These are phyloP conservation scores for Heliocidaris tuberculata DNA, from an alignment of 35 echinoderm and acorn worm species.

Conservation along the genomic window DNA sequence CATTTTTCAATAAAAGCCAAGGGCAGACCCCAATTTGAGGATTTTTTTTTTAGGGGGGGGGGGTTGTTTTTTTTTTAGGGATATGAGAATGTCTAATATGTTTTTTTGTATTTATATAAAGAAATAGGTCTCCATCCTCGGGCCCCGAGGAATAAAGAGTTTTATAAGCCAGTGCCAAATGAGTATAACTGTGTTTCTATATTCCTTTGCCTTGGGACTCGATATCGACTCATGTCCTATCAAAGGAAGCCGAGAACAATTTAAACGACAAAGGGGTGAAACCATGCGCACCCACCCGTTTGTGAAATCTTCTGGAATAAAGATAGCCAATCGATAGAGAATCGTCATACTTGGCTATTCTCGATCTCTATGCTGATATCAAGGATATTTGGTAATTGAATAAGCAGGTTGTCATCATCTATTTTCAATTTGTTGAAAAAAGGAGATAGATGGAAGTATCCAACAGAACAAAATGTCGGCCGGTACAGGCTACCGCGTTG, in stretches of 20 bases:
- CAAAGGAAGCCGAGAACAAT: conserved; percentile 30
- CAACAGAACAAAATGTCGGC: not conserved
- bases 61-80: too few species aligned
- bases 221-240: not conserved
- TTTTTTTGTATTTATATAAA: too few species aligned
- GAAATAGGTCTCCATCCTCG: too few species aligned
- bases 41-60: too few species aligned
- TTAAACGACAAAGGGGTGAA: not conserved
- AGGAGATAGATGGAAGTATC: not conserved
- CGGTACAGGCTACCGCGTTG: not conserved
- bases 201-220: not conserved
- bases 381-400: not conserved
- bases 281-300: conserved; percentile 10
- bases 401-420: not conserved
- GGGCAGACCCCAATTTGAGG: too few species aligned
- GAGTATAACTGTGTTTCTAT: not conserved
- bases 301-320: not conserved
- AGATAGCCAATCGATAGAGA: not conserved
- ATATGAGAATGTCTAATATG: too few species aligned
- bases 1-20: too few species aligned
- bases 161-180: too few species aligned
- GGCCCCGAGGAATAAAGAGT: too few species aligned
- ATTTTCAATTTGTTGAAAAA: not conserved
- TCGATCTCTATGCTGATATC: not conserved
- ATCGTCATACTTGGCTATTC: not conserved